Base-by-base conservation (phyloP, 2,113 vertebrate species). In the Archocentrus centrarchus region DNA sequence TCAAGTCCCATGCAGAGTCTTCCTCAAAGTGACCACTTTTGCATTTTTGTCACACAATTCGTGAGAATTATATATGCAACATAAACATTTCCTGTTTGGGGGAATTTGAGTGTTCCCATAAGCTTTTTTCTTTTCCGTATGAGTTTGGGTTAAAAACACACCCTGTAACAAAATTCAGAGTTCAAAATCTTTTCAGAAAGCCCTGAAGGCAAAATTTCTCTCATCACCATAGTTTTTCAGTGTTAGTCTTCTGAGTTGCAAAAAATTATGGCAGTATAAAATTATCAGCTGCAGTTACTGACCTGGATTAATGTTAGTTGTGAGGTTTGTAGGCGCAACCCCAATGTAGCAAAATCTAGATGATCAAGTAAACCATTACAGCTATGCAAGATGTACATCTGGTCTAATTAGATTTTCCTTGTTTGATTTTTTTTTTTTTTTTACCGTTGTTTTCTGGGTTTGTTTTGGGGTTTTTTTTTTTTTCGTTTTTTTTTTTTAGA, bases 61-160 rank as follows among this genome's bases (percentile, higher is more conserved):
- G 10, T 27, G 47, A 11, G 1, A 68, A 47, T 68, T 68, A 18
- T 24, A 27, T 47, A 47, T 11, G 63, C 44, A 66, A 44, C 63
- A 11, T 47, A 47, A 68, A 68, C 63, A 47, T 68, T 68, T 27
- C 47, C 39, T 68, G 39, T 47, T 68, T 68, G 64, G 64, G 64
- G 8, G 5, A 68, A 27, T 27, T 15, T 68, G 39, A 68, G 22
- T 47, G 44, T 22, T 68, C 22, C 8, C 37, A 39, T 39, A 39
- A 39, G 37, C 37, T 39, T 39, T 39, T 39, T 39, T 39, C 3
- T 39, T 39, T 39, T 10, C 9, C 37, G 1, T 10, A 39, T 39
- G 37, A 8, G 37, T 39, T 39, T 39, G 44, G 64, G 14, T 68
- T 68, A 47, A 6, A 68, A 68, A 68, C 22, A 50, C 14, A 7